These are phyloP conservation scores for Gobio occitaniae DNA, from an alignment of 2,797 vertebrate species.

Conservation along the genomic window DNA sequence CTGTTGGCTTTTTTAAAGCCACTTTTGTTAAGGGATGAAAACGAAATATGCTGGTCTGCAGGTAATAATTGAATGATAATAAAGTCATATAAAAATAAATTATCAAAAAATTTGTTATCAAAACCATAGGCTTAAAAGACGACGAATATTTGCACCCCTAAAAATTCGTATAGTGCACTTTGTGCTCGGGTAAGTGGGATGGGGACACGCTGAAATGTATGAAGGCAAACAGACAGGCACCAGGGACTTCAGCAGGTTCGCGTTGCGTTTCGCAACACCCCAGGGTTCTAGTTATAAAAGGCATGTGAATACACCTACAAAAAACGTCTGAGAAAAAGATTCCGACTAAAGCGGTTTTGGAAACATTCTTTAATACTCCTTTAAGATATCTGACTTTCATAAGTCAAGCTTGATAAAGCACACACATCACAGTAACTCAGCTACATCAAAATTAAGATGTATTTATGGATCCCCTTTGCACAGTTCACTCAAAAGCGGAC, in stretches of 20 bases:
- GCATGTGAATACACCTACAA: neutral
- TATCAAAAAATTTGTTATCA: neutral
- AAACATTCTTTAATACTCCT: neutral
- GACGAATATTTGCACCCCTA: neutral
- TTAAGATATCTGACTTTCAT: neutral
- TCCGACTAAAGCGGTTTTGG: neutral
- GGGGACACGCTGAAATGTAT: constrained; percentile 7
- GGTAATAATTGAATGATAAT: neutral
- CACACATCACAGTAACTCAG: neutral
- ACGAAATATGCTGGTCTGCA: neutral
- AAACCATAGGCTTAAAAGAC: neutral
- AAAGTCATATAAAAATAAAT: neutral
- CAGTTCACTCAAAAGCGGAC: neutral
- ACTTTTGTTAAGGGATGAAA: neutral
- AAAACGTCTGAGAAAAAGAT: neutral
- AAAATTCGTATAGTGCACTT: neutral
- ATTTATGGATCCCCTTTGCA: neutral
- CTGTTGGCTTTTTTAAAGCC: constrained; percentile 8
- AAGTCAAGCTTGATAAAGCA: neutral
- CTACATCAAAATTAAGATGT: neutral
- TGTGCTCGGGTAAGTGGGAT: constrained; percentile 17
- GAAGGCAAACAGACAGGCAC: neutral
- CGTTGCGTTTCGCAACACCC: neutral
- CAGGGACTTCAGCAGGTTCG: neutral
- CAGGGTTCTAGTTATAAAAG: constrained; percentile 1